Evolutionary conservation across 30 jellyfish, hydroid and myxozoan genomes (phyloP).

Genomic region (Hydractinia symbiolongicarpus): DNA sequence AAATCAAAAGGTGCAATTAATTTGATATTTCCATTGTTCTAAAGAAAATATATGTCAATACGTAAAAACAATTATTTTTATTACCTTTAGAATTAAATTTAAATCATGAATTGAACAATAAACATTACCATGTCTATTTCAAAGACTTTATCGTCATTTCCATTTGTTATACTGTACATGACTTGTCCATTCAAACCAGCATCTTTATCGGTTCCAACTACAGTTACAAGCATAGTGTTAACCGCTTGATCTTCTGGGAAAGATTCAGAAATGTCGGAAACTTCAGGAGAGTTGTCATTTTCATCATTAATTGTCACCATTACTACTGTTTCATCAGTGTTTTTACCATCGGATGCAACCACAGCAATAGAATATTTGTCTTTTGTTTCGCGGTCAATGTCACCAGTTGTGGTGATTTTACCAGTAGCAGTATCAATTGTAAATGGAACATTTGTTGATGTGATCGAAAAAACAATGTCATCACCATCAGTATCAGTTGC

Average conservation of each 20-base stretch:
- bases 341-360: conserved; percentile 13
- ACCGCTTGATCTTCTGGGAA: conserved; percentile 4
- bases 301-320: conserved; percentile 13
- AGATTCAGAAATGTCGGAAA: neutral
- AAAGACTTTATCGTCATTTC: conserved; percentile 10
- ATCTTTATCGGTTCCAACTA: conserved; percentile 17
- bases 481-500: conserved; percentile 27
- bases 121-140: conserved; percentile 7
- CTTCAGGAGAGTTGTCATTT: conserved; percentile 31
- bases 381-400: conserved; percentile 13
- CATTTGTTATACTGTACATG: conserved; percentile 10
- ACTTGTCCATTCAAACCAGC: conserved; percentile 19
- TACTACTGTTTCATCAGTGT: conserved; percentile 5
- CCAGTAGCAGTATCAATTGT: neutral
- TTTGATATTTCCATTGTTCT: neutral
- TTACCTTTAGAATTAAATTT: neutral
- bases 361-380: neutral
- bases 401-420: conserved; percentile 18
- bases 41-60: neutral
- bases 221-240: neutral
- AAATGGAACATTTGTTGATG: conserved; percentile 18
- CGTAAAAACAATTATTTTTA: neutral
- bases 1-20: conserved; percentile 2
- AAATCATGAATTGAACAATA: neutral
- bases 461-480: neutral